Evolutionary conservation across 23 tunicate species (phyloP), one percentile per base, ranked within the genome.

Genomic region (Corella eumyota): DNA sequence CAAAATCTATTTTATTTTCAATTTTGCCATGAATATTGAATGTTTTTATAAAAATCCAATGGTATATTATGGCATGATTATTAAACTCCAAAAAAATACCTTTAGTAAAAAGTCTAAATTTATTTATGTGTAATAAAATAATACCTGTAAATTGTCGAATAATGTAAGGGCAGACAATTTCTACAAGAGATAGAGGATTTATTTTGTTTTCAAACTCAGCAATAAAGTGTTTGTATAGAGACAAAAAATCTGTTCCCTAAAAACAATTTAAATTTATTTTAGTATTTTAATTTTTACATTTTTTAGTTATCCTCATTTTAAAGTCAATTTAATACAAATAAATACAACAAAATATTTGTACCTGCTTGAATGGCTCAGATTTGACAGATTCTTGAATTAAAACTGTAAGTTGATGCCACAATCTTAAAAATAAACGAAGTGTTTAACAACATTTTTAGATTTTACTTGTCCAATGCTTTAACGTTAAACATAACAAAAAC

Each of bases 121-220:
- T 22, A 58, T 19, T 58, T 5, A 27, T 50, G 21, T 50, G n/a
- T 7, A 20, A 20, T 9, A 17, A 17, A 50, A 17, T 6, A 5
- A 50, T 66, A 86, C 95, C 86, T 70, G 85, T 34, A 32, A 60
- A 70, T 34, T 86, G 95, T 61, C 80, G 54, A 31, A 86, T 71
- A 4, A 86, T 86, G 61, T 70, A 78, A 27, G 95, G 95, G 55
- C 95, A 86, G 59, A 86, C 34, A 19, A 86, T 77, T 86, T 86
- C 86, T 53, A 86, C 86, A 24, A 86, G 50, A 9, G 95, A 77
- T 13, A 86, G 45, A 6, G 95, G 86, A 60, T 86, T 86, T 2
- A 86, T 67, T 61, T 86, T 86, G 34, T 66, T 71, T 70, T 86
- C 95, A 61, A 86, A 86, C 25, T 86, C 95, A 36, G 72, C 26